These are phyloP conservation scores for Cercocebus atys DNA, from an alignment of 2,113 vertebrate species.

Conservation along the genomic window DNA sequence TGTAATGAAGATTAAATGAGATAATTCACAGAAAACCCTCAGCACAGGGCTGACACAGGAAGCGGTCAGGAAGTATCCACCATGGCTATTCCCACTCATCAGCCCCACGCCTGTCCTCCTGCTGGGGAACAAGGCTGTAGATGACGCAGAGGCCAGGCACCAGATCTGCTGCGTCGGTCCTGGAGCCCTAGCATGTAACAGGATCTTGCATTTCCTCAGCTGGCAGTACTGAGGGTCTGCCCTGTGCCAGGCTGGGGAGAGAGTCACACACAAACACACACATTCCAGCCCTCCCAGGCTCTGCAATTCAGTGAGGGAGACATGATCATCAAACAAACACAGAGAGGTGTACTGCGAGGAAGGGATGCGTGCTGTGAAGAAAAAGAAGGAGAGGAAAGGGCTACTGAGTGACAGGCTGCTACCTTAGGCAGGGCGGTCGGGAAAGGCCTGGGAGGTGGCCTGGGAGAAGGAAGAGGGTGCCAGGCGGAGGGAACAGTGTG, in stretches of 20 bases:
- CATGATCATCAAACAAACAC: not conserved
- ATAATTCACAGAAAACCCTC: not conserved
- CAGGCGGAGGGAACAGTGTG: not conserved
- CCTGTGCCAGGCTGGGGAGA: not conserved
- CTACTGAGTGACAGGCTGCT: not conserved
- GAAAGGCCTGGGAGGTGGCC: not conserved
- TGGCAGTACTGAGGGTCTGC: not conserved
- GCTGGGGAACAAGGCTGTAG: not conserved
- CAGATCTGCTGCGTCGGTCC: not conserved
- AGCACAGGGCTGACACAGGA: not conserved
- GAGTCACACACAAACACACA: no score
- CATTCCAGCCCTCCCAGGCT: not conserved
- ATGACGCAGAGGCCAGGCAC: not conserved
- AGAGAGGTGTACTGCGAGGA: rapidly evolving
- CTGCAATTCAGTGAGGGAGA: not conserved
- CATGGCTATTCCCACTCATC: not conserved
- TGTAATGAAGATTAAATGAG: not conserved
- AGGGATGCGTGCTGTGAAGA: no score
- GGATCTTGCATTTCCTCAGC: not conserved
- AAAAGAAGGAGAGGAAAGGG: not conserved
- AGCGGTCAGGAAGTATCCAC: not conserved
- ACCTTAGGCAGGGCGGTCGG: not conserved
- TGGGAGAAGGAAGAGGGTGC: not conserved
- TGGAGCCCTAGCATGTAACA: not conserved
- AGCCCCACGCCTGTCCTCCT: not conserved